A percentile compares a stretch with the other conserved stretches of the same genome.
Conservation (phyloP, 2,113 vertebrate species). For the Ploceus nigricollis region DNA sequence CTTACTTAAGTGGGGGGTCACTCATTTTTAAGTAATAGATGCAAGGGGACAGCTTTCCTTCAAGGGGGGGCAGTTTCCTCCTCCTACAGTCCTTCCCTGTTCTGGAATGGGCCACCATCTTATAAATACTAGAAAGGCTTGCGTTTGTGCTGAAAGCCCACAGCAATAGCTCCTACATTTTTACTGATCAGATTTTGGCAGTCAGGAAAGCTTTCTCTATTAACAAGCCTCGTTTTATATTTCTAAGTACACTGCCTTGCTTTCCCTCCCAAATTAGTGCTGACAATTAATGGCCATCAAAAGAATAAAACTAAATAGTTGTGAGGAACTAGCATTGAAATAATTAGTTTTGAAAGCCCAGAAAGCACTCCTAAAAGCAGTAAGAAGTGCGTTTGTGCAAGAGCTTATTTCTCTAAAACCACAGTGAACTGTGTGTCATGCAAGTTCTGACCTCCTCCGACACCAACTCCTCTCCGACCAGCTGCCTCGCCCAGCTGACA, state of each 20-base stretch:
- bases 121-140: background rate
- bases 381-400: background rate
- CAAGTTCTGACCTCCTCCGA: background rate
- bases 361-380: background rate
- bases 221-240: background rate
- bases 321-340: background rate
- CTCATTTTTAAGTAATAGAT: background rate
- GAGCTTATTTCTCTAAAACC: background rate
- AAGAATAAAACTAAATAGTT: background rate
- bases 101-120: background rate
- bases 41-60: background rate
- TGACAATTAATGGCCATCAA: background rate
- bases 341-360: background rate
- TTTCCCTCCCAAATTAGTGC: background rate
- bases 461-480: background rate
- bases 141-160: background rate
- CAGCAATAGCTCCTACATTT: background rate
- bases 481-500: background rate
- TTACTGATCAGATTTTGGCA: background rate
- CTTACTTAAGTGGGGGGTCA: background rate
- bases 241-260: background rate
- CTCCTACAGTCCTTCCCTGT: background rate
- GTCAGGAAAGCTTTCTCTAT: background rate
- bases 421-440: background rate
- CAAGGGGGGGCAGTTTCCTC: rapidly evolving